Base-by-base conservation (phyloP, 2,888 invertebrate species). In the Dynastes tityus region DNA sequence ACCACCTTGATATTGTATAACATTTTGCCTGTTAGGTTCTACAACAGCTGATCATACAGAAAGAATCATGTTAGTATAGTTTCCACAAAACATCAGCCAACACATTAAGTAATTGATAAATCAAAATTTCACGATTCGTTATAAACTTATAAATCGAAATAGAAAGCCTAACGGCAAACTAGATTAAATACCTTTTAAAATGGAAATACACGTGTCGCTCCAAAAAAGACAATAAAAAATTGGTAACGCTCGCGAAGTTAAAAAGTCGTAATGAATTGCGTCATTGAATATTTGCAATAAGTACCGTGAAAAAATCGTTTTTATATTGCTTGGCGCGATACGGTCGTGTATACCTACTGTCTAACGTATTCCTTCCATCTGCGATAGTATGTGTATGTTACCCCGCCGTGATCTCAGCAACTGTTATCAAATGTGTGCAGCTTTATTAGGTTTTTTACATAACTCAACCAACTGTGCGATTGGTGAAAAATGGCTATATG, bases 181-280 rank as follows among this genome's bases (percentile, higher is more conserved):
- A 16, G 53, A 53, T 53, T 58, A 1, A 22, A 16, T 5, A 22
- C 4, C 22, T 16, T 37, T 8, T 58, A 58, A 8, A 16, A 9
- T 58, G 2, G 55, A 58, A 9, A 63, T 5, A 32, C 29, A 2
- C 32, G n/a, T 29, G 4, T 63, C 13, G 13, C 37, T 63, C 32
- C 63, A 63, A 6, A 8, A 29, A 16, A 55, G 22, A 64, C 11
- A 29, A 64, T 32, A 67, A 45, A 49, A 22, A 6, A 49, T 13
- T 0, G 13, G 49, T 32, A 22, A 9, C 16, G n/a, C 49, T 11
- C 2, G 22, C 22, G 45, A 49, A 32, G 37, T 37, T 3, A 49
- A 67, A 67, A 67, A n/a, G 49, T 49, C 49, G 55, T 16, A 58
- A 32, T 22, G 37, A 71, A 55, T 55, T 71, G 32, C 71, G 71